Base-by-base conservation (phyloP, 2,888 invertebrate genomes). In the Buathra laborator region DNA sequence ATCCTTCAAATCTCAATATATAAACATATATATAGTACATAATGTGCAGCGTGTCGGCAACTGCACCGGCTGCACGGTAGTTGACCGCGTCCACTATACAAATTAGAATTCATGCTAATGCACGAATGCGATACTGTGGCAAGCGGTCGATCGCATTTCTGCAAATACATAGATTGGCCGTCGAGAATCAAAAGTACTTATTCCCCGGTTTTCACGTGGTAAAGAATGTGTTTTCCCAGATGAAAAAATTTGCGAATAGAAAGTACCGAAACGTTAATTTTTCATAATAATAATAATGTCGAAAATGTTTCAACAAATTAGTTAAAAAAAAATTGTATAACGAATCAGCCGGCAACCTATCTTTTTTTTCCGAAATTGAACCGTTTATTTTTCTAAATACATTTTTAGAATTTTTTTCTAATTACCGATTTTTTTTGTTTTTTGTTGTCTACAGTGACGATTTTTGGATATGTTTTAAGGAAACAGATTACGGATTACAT, bases 101-200 rank as follows among this genome's bases (percentile, higher is more conserved):
- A 76, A 76, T 76, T 76, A 76, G 75, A 66, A 76, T 76, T 76
- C 51, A 76, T 66, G 75, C 37, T 76, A 66, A 76, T 76, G 75
- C 24, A 51, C 67, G 44, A 48, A 37, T 66, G 66, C 51, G 64
- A 53, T 53, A 76, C 75, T 37, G 16, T 75, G 32, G 48, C 48
- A 19, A 48, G 14, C 75, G 64, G 37, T 66, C 66, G 75, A 51
- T 76, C 66, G 66, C 75, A 66, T 64, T 66, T 29, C 75, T 3
- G 32, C 64, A 29, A 37, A 48, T 37, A 64, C 10, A 74, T 19
- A 3, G 2, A 53, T 19, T 16, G 10, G 19, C 9, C 16, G 16
- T 9, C 14, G 46, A 48, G 46, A 48, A 48, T 3, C 46, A 14
- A 48, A 14, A 16, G 7, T 10, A 16, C 6, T 53, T 6, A 53